Evolutionary conservation across 2,113 vertebrate species (phyloP).

Genomic region (Bungarus multicinctus): DNA sequence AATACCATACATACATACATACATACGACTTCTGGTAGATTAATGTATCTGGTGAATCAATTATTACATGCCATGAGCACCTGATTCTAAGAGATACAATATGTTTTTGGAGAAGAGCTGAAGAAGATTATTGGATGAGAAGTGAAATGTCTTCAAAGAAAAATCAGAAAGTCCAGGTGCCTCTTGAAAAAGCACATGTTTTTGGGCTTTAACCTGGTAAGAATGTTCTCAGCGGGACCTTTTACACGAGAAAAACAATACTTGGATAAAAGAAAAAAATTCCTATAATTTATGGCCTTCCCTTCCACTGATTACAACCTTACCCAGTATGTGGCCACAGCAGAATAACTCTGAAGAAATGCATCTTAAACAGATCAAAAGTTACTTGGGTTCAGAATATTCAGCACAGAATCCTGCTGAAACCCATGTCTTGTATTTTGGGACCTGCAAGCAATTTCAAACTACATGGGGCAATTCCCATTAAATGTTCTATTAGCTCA

Average conservation of each 20-base stretch:
- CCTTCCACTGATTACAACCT: neutral
- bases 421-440: neutral
- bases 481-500: neutral
- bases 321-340: neutral
- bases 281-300: neutral
- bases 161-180: too few species aligned
- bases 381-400: neutral
- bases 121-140: too few species aligned
- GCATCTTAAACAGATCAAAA: neutral
- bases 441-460: neutral
- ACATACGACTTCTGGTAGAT: too few species aligned
- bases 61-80: neutral
- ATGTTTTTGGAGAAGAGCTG: neutral
- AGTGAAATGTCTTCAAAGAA: too few species aligned
- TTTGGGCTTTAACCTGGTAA: neutral
- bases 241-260: neutral
- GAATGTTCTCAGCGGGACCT: neutral
- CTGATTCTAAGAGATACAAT: neutral
- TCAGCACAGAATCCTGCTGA: neutral
- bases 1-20: too few species aligned
- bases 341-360: neutral
- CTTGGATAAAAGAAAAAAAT: neutral
- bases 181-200: neutral
- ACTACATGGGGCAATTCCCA: neutral
- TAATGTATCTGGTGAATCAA: neutral